Conservation (phyloP, 2,797 vertebrate genomes). For the Typhlichthys eigenmanni region DNA sequence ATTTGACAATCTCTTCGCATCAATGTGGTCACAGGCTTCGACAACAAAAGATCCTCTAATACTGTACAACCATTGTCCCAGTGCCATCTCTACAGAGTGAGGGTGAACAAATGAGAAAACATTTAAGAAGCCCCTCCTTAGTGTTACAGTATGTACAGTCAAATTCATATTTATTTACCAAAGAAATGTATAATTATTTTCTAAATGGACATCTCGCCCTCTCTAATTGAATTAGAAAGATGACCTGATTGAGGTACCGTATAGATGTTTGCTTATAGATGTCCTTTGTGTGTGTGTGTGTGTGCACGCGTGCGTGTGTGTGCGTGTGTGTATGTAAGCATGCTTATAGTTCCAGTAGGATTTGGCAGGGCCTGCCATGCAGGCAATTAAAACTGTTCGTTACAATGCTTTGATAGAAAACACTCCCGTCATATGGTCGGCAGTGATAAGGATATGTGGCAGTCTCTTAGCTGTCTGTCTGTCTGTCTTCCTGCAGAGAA, state of each 20-base stretch:
- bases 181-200: too few species aligned
- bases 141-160: too few species aligned
- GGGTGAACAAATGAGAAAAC: too few species aligned
- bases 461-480: constrained; percentile 45
- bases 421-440: constrained; percentile 71
- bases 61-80: not conserved
- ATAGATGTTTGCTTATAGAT: not conserved
- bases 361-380: constrained; percentile 51
- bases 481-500: constrained; percentile 59
- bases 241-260: too few species aligned
- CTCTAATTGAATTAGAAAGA: too few species aligned
- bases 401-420: constrained; percentile 72
- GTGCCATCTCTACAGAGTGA: not conserved
- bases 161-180: too few species aligned
- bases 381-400: constrained; percentile 76
- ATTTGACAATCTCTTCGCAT: not conserved
- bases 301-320: not conserved
- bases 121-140: too few species aligned
- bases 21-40: constrained; percentile 5
- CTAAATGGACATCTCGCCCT: too few species aligned
- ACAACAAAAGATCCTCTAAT: too few species aligned
- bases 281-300: not conserved
- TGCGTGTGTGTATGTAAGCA: not conserved
- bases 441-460: constrained; percentile 72
- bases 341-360: constrained; percentile 23